Base-by-base conservation (phyloP, 2,797 vertebrate genomes). In the Macropodus opercularis region DNA sequence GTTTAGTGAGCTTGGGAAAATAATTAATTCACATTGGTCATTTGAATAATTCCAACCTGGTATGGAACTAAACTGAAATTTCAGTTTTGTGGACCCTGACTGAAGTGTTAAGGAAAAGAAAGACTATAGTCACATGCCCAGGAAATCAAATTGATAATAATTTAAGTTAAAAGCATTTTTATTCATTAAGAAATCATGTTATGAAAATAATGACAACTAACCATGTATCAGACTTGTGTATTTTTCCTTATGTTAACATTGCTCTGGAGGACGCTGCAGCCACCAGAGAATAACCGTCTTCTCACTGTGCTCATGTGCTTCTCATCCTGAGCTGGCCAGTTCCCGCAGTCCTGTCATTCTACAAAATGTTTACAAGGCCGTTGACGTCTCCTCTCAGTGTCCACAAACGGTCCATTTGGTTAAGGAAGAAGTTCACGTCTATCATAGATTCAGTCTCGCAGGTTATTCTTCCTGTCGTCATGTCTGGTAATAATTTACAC, bases 401-500 rank as follows among this genome's bases (percentile, higher is more conserved):
- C 43, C 59, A 39, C 65, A 90, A 84, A 68, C 65, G 63, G 31
- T 31, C 63, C 72, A 53, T 56, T 59, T 86, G 75, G 77, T 75
- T 61, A 38, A 63, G 69, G 51, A 75, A 78, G 67, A 72, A 68
- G 47, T 75, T 77, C 61, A 78, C 63, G 79, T 82, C 77, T 75
- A 78, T 52, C 65, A 47, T 69, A 85, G 75, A 80, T 80, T 84
- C 72, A 75, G 73, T 87, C 78, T 75, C 70, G 31, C 74, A 59
- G 48, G 51, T 71, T 72, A 58, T 9, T 42, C 48, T 60, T 80
- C 62, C 76, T 65, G 50, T 59, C 63, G 15, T 71, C 54, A 66
- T 54, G 5, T 67, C 76, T 75, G 57, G 81, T 87, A 92, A 91
- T 94, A 95, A 94, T 86, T 95, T 94, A 95, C 89, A 88, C 53